Evolutionary conservation across 2,113 vertebrate genomes (phyloP), one percentile per base, ranked within the genome.

Genomic region (Notothenia rossii): DNA sequence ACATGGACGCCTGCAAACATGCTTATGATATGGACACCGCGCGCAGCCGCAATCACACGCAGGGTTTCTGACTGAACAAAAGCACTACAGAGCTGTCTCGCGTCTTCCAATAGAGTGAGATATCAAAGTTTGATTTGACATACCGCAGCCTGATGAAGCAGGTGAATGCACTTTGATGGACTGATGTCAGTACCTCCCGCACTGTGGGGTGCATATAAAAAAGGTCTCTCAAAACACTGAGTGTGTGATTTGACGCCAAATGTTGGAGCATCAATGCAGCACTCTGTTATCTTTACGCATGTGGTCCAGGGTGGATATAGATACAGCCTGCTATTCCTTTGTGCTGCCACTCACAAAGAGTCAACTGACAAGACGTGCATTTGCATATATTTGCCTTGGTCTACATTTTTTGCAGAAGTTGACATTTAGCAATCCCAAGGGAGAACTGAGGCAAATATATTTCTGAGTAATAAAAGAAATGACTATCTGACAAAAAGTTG

Each of bases 71-170:
- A 86, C 22, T 58, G 78, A 67, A 40, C 43, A 59, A 45, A 76
- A 67, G 75, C 62, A 51, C 69, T 53, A 7, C 65, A 49, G 76
- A 76, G 25, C 66, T 76, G 83, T 67, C 70, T 63, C 74, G n/a
- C 17, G 56, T 71, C 79, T 65, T 87, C 29, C 64, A 20, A 51
- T 10, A 45, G 75, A 88, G 70, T 67, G 75, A 86, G 68, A 82
- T 63, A 75, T 88, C 75, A 84, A 82, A 76, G 66, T 71, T 73
- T 82, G 60, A 83, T 93, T 83, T 85, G 86, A 88, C 60, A 81
- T 55, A 15, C 63, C 22, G 49, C 60, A 55, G 62, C 75, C 53
- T 91, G 84, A 90, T 86, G 45, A 82, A 86, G 74, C 86, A 77
- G 83, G 61, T 87, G 70, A 81, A 67, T 45, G 61, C 51, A 77